Conservation (phyloP, 2,888 invertebrate species). For the Steromphala cineraria region DNA sequence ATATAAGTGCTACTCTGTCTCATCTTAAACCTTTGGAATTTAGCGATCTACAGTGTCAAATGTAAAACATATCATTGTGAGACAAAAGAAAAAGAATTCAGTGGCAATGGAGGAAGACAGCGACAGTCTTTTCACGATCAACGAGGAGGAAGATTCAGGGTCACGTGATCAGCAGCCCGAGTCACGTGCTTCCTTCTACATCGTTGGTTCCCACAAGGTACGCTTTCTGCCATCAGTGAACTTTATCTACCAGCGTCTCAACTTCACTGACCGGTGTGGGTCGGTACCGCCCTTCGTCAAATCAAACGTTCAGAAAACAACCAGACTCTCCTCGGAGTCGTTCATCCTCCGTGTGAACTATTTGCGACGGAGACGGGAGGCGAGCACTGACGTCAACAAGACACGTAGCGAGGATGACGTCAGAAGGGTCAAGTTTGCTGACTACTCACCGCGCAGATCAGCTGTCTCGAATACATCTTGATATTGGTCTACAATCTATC, state of each 20-base stretch:
- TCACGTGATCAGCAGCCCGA: background rate
- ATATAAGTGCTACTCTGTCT: no score
- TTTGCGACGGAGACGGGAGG: background rate
- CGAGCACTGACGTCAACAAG: slow-evolving; percentile 11
- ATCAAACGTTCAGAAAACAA: slow-evolving; percentile 11
- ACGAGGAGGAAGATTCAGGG: background rate
- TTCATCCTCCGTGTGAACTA: slow-evolving; percentile 2
- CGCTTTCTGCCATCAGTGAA: background rate
- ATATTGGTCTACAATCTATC: no score
- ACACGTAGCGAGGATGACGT: background rate
- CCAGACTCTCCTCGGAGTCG: background rate
- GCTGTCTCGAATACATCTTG: background rate
- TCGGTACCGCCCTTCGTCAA: background rate
- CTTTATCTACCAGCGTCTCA: background rate
- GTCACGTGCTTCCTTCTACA: background rate
- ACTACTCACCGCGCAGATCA: background rate
- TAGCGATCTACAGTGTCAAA: no score
- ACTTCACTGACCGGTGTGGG: background rate
- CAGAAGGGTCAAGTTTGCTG: background rate
- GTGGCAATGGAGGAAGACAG: background rate
- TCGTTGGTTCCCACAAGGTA: background rate
- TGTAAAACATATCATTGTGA: no score
- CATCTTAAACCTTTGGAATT: no score
- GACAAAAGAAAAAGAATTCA: no score
- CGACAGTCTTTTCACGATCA: background rate